Conservation (phyloP, 2,888 invertebrate genomes). For the Electrophaes corylata region DNA sequence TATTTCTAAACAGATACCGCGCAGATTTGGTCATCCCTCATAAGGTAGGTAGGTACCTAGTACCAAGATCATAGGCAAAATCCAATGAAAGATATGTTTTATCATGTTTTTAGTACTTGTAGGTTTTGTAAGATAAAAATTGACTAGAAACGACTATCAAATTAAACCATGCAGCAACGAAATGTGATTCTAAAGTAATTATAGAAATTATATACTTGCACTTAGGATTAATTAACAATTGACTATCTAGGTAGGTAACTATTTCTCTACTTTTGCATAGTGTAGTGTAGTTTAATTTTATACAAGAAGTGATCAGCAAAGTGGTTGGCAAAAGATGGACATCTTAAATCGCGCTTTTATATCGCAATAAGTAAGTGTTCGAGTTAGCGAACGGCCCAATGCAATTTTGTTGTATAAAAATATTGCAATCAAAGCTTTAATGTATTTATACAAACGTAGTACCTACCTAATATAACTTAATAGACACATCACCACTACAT, state of each 20-base stretch:
- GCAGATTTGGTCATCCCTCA: too few relatives aligned
- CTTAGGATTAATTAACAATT: too few relatives aligned
- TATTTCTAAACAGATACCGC: too few relatives aligned
- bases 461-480: too few relatives aligned
- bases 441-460: background rate
- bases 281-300: too few relatives aligned
- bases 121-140: background rate
- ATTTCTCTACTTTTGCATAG: too few relatives aligned
- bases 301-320: too few relatives aligned
- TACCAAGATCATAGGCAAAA: background rate
- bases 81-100: background rate
- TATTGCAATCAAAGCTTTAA: background rate
- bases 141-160: background rate
- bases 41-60: background rate
- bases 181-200: slow-evolving; percentile 6
- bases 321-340: too few relatives aligned
- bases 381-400: background rate
- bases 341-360: background rate
- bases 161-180: background rate
- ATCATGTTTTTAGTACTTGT: background rate
- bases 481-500: too few relatives aligned
- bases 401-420: background rate
- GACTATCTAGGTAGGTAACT: too few relatives aligned
- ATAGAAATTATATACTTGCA: background rate
- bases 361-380: background rate